Conservation (phyloP, 2,888 invertebrate genomes). For the Chrysina gloriosa region DNA sequence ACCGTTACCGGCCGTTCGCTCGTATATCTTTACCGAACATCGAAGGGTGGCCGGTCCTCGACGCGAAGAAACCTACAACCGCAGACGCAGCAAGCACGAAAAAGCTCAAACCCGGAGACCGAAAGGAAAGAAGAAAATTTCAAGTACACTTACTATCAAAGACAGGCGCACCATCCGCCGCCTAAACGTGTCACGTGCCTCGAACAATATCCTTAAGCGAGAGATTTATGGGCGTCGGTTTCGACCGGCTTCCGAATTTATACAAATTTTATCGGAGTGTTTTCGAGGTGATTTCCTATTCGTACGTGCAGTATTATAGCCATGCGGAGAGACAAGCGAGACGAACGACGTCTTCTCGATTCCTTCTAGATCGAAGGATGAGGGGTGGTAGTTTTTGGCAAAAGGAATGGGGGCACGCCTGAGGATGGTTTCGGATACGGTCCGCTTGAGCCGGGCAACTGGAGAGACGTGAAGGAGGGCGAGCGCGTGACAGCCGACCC, state of each 20-base stretch:
- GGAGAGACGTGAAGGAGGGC: conserved; percentile 51
- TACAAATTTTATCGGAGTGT: conserved; percentile 61
- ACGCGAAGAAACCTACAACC: no score
- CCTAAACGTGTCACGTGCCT: conserved; percentile 61
- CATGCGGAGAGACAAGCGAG: conserved; percentile 29
- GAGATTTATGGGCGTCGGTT: conserved; percentile 50
- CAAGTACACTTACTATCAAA: conserved; percentile 59
- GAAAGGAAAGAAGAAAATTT: conserved; percentile 46
- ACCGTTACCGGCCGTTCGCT: no score
- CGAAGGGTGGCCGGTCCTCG: no score
- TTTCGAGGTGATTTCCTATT: conserved; percentile 56
- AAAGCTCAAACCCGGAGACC: no score
- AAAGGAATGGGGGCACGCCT: background rate
- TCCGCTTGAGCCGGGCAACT: conserved; percentile 4
- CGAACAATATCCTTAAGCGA: conserved; percentile 60
- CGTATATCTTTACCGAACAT: no score
- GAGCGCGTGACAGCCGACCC: conserved; percentile 55
- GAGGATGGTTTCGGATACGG: background rate
- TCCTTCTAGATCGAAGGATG: no score
- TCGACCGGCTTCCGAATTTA: conserved; percentile 59
- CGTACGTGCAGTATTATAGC: conserved; percentile 56
- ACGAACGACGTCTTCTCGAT: no score
- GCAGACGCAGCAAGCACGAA: no score
- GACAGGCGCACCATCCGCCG: conserved; percentile 56
- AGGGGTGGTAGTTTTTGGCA: background rate